Evolutionary conservation across 2,797 vertebrate species (phyloP), one percentile per base, ranked within the genome.

Genomic region (Anisognathus igniventris): DNA sequence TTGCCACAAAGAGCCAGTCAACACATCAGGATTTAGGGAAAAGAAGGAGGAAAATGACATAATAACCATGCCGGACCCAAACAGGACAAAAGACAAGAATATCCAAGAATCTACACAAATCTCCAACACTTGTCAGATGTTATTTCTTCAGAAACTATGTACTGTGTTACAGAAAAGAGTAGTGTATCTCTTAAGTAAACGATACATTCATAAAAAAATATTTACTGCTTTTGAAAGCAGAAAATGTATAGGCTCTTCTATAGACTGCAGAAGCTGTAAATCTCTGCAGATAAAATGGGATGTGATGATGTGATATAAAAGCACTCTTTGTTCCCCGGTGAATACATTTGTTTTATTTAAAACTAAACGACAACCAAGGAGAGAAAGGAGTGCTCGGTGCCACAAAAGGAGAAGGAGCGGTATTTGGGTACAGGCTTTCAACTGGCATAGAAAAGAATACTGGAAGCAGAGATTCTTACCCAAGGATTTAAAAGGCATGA

Each of bases 341-440:
- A 96, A 95, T 96, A 94, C 84, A 94, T 92, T 95, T 93, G 91
- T 97, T 97, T 96, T 95, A 95, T 92, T 96, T 96, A 95, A 97
- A 54, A 57, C 86, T 86, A 80, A 58, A 96, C 25, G 70, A 90
- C 94, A 93, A 67, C 73, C 84, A 89, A 85, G 88, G 76, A 93
- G 73, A 95, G 93, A 92, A 92, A 86, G 53, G 45, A 88, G 76
- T 12, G 7, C 31, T 87, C 11, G 1, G 53, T 89, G 66, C 75
- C 91, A 94, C 95, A 92, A 91, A 85, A 91, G 87, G 66, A 62
- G 31, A 93, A 90, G 73, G 57, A 94, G 58, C 84, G 0, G 65
- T 91, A 91, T 87, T 92, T 93, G 92, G 90, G 86, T 83, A 77
- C 47, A 66, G 42, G 74, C 80, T 96, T 92, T 86, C 48, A 74